Percentiles rank a stretch among this genome's conserved stretches.
phyloP scores from a whole-genome alignment of 2,113 vertebrate genomes.

The Clarias gariepinus region DNA sequence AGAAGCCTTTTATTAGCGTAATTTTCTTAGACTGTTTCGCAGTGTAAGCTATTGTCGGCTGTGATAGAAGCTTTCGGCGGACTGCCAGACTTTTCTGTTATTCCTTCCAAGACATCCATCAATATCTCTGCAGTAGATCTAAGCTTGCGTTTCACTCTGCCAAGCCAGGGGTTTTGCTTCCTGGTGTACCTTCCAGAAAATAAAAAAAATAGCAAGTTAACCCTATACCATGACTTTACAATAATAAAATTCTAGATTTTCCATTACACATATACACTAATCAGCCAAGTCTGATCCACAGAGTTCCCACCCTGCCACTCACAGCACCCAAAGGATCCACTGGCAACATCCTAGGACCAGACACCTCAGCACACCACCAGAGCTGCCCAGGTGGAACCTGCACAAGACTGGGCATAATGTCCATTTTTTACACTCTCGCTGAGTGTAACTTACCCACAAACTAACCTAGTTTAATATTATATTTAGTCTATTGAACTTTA shows the following conservation, averaged over 20 bases:
- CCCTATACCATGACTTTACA: background rate
- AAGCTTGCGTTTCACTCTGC: background rate
- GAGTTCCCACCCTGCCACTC: too few relatives aligned
- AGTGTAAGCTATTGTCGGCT: constrained; percentile 19
- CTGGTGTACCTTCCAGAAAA: background rate
- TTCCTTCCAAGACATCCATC: constrained; percentile 25
- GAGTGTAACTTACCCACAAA: too few relatives aligned
- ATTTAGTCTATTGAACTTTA: background rate
- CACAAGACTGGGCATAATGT: too few relatives aligned
- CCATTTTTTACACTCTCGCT: too few relatives aligned
- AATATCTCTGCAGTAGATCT: constrained; percentile 35
- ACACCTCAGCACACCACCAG: too few relatives aligned
- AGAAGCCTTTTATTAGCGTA: constrained; percentile 26
- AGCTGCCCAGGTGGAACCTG: too few relatives aligned
- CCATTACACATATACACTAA: background rate
- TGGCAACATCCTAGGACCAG: too few relatives aligned
- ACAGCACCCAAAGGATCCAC: too few relatives aligned
- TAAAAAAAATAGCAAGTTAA: background rate
- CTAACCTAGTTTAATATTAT: too few relatives aligned
- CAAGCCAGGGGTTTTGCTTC: background rate
- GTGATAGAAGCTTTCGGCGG: constrained; percentile 8
- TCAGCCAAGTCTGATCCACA: background rate
- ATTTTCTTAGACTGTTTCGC: constrained; percentile 4
- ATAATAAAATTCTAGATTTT: background rate
- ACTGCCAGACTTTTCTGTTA: constrained; percentile 20